Base-by-base conservation (phyloP, 2,113 vertebrate species). In the Oryzias celebensis region DNA sequence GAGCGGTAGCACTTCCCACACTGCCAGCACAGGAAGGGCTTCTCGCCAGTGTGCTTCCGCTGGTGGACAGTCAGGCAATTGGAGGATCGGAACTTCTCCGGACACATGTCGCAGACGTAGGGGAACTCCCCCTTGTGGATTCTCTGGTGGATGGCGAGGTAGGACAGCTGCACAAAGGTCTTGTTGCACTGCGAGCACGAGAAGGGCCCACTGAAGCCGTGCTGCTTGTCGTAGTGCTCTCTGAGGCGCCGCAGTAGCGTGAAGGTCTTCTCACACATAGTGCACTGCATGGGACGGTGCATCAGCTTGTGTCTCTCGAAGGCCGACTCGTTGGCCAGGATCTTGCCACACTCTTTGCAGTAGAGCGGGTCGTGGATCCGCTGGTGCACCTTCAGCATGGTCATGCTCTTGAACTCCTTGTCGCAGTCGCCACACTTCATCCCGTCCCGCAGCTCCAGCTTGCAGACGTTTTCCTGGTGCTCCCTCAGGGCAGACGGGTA, bases 11-110 rank as follows among this genome's bases (percentile, higher is more conserved):
- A 78, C 67, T 90, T 90, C 0, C 89, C 89, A 0, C 89, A 90
- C 75, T 89, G 87, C 89, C 89, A 90, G 74, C 89, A 90, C n/a
- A 90, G 81, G 71, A 89, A 90, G 46, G 89, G 89, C 52, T 87
- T 86, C 81, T 90, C 89, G 0, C 89, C 89, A 0, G 89, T 90
- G 85, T 90, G 89, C 3, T 89, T 90, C 58, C 89, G 61, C 68
- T 71, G 85, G 23, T 90, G 89, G 0, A 90, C 85, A 1, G 86
- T 90, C 43, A 89, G 78, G 13, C 86, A 89, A 77, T 90, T 89
- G 36, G 89, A 89, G 0, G 86, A 88, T 7, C 86, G 42, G 84
- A 90, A 90, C 75, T 86, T 86, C 58, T 87, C 86, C 0, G 86
- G 87, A 20, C 89, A 90, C 62, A 80, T 15, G 51, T 56, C 56